phyloP scores from a whole-genome alignment of 2,888 invertebrate genomes.

The Drosophila niveifrons region DNA sequence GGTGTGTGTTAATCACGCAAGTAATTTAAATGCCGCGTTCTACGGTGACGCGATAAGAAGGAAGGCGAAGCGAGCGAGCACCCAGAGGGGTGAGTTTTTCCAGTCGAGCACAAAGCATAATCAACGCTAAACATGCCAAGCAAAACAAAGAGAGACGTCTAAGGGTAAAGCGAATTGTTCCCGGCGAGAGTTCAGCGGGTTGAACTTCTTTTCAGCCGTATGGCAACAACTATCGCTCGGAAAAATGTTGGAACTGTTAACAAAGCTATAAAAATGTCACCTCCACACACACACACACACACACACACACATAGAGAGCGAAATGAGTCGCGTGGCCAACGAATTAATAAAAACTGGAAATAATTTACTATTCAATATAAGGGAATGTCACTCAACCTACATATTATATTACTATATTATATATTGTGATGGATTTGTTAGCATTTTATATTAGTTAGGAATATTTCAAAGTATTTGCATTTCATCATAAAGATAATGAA shows the following conservation, averaged over 20 bases:
- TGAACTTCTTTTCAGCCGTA: conserved; percentile 11
- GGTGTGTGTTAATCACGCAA: conserved; percentile 78
- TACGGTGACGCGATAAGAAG: conserved; percentile 58
- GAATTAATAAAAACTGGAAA: conserved; percentile 55
- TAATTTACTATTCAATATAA: conserved; percentile 38
- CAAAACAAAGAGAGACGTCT: conserved; percentile 63
- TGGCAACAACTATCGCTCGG: conserved; percentile 34
- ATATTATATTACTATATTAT: background rate
- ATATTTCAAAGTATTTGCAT: background rate
- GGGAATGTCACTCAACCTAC: background rate
- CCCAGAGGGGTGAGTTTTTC: conserved; percentile 62
- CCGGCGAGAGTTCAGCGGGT: background rate
- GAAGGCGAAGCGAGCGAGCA: conserved; percentile 16
- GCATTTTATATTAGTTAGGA: background rate
- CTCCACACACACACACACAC: conserved; percentile 45
- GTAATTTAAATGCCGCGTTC: conserved; percentile 72
- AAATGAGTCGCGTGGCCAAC: conserved; percentile 63
- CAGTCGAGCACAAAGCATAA: conserved; percentile 66
- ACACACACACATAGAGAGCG: conserved; percentile 17
- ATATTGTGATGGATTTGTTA: background rate
- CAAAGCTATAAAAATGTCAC: conserved; percentile 84
- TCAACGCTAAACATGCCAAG: conserved; percentile 71
- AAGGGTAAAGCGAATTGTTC: background rate
- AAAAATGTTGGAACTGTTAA: conserved; percentile 70
- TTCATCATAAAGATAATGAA: background rate